phyloP scores from a whole-genome alignment of 2,113 vertebrate genomes.

The Thymallus thymallus region DNA sequence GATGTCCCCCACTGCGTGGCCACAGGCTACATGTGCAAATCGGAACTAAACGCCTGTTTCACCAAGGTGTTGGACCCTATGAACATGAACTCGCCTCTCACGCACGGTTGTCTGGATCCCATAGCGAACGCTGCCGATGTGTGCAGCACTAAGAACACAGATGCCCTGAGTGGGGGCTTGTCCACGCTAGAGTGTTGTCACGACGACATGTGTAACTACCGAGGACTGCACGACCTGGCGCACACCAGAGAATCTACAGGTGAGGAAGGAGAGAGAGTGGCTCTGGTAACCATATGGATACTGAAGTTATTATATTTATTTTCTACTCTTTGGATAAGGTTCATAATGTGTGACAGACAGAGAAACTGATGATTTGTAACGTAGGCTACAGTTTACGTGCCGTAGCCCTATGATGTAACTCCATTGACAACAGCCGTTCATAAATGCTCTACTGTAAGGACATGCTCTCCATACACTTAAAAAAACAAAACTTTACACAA shows the following conservation, averaged over 20 bases:
- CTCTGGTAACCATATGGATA: not conserved
- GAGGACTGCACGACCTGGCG: conserved; percentile 88
- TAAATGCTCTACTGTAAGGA: conserved; percentile 45
- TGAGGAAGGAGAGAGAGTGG: conserved; percentile 54
- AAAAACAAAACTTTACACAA: too few relatives aligned
- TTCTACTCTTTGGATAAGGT: too few relatives aligned
- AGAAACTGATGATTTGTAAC: too few relatives aligned
- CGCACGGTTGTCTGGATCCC: conserved; percentile 94
- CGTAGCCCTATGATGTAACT: not conserved
- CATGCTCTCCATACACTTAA: conserved; percentile 24
- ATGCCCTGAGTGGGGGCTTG: conserved; percentile 70
- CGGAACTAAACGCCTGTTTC: conserved; percentile 92
- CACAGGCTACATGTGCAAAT: conserved; percentile 99
- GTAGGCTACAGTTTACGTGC: not conserved
- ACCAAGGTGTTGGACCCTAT: conserved; percentile 91
- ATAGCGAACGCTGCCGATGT: conserved; percentile 78
- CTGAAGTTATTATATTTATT: not conserved
- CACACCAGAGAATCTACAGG: conserved; percentile 87
- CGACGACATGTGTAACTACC: conserved; percentile 99
- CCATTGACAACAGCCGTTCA: conserved; percentile 23
- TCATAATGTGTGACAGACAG: too few relatives aligned
- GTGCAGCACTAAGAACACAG: conserved; percentile 76
- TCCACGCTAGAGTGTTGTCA: conserved; percentile 88
- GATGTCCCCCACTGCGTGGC: conserved; percentile 96
- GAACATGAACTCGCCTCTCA: conserved; percentile 90